phyloP scores from a whole-genome alignment of 2,113 vertebrate genomes.

The Hemibagrus wyckioides region DNA sequence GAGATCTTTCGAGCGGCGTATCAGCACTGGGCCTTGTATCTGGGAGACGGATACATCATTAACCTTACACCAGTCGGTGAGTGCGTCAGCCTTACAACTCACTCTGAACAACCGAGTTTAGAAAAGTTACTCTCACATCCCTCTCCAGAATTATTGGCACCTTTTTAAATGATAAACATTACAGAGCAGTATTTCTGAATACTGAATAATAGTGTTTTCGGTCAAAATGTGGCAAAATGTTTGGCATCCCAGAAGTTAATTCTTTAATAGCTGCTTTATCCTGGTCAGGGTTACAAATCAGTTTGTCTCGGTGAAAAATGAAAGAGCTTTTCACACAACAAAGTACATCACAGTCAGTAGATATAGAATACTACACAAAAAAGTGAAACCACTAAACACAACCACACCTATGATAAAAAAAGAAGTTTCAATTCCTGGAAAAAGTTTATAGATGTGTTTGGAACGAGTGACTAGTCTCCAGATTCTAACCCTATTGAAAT shows the following conservation, averaged over 20 bases:
- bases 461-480: background rate
- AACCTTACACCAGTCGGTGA: slow-evolving; percentile 87
- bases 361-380: background rate
- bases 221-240: background rate
- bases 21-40: slow-evolving; percentile 92
- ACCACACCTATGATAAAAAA: background rate
- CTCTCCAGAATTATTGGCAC: background rate
- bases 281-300: background rate
- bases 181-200: background rate
- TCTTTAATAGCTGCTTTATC: background rate
- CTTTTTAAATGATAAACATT: background rate
- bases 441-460: background rate
- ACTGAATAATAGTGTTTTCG: background rate
- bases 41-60: slow-evolving; percentile 90
- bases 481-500: background rate
- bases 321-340: background rate
- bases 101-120: too few relatives aligned
- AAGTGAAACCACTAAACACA: background rate
- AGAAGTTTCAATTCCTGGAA: background rate
- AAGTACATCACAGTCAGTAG: background rate
- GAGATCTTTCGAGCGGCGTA: slow-evolving; percentile 86
- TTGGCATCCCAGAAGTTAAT: background rate
- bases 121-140: background rate
- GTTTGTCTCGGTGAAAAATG: background rate
- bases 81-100: slow-evolving; percentile 41